Conservation (phyloP, 2,888 invertebrate genomes). For the Craniophora ligustri region DNA sequence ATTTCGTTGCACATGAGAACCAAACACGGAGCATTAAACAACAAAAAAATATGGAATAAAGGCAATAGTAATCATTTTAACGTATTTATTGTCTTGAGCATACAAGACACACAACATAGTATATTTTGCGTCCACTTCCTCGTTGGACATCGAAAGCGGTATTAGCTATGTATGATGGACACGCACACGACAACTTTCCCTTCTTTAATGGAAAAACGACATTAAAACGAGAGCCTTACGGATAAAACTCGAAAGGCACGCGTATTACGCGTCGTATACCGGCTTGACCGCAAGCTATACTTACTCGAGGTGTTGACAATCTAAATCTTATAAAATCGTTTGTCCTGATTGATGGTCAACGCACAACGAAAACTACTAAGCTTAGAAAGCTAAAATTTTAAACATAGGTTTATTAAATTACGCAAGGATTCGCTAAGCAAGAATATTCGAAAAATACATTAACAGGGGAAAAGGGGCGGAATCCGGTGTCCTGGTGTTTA, state of each 20-base stretch:
- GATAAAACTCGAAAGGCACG: conserved; percentile 74
- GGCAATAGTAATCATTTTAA: conserved; percentile 24
- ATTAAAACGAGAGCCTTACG: conserved; percentile 74
- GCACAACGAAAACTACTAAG: no score
- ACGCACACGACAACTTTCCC: conserved; percentile 84
- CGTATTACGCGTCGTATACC: conserved; percentile 63
- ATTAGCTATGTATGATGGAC: conserved; percentile 82
- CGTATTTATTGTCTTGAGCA: conserved; percentile 45
- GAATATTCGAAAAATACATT: no score
- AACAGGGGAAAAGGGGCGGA: no score
- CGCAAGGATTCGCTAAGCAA: no score
- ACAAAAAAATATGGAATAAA: conserved; percentile 25
- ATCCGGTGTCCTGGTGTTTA: no score
- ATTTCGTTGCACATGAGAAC: no score
- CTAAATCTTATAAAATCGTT: no score
- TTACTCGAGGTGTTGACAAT: conserved; percentile 57
- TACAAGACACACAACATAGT: conserved; percentile 41
- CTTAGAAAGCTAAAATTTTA: no score
- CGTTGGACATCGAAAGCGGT: conserved; percentile 82
- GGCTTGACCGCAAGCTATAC: conserved; percentile 63
- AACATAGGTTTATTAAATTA: no score
- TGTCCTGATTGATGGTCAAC: no score
- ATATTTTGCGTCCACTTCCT: conserved; percentile 74
- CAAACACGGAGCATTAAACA: no score
- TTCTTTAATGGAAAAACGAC: conserved; percentile 83